Evolutionary conservation across 2,888 invertebrate species (phyloP), one percentile per base, ranked within the genome.

Genomic region (Drosophila melanocephala): DNA sequence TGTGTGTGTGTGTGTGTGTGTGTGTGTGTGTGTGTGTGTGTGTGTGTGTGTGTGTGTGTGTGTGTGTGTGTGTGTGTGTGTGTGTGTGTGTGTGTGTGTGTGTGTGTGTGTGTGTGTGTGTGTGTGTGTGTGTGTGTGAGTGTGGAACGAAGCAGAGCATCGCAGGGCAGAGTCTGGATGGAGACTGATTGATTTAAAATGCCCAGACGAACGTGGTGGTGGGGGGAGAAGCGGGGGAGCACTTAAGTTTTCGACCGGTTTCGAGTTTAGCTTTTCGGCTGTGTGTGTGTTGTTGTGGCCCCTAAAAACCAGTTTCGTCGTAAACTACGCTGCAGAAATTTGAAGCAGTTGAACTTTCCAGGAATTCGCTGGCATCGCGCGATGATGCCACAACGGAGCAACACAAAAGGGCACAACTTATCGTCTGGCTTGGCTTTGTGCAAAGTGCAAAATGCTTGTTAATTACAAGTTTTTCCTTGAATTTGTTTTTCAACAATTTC

Each of bases 301-400:
- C 66, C 83, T 72, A 58, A 61, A 84, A 85, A 90, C 89, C 86
- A 75, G 84, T 85, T 85, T 74, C n/a, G 39, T 60, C 28, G 60
- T 78, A 14, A 50, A 22, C 59, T 53, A 51, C 78, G 73, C 67
- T 66, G 63, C 77, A 77, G 52, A 73, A 79, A 77, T 75, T 85
- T 88, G 69, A 87, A 76, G 39, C 69, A 83, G 76, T 89, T 87
- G 87, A 89, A 90, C 91, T 90, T 89, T 90, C 74, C 91, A 58
- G 90, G 87, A 87, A 87, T 87, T 79, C 22, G 53, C 62, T 72
- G 55, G 72, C 72, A 77, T 77, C 82, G 84, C 55, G 57, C 64
- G 53, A 37, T 55, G 65, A 50, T 52, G 63, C 37, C 59, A 64
- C 62, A 69, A 72, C 72, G 66, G 67, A 77, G 62, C 60, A 47